Evolutionary conservation across 92 coral and sea anemone genomes (phyloP).

Genomic region (Desmophyllum pertusum): DNA sequence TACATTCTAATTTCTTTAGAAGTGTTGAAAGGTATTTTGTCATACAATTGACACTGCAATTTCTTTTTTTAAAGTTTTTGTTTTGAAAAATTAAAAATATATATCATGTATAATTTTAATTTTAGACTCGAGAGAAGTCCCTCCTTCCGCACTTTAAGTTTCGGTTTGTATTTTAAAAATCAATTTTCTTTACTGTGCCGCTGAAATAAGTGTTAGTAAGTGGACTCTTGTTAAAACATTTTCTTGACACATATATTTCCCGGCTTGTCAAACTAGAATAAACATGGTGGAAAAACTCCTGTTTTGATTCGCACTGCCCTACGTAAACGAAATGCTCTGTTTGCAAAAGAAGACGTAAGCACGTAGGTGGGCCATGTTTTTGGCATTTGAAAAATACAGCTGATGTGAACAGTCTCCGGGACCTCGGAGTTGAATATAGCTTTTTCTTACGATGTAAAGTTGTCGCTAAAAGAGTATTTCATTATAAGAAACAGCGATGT

Average conservation of each 20-base stretch:
- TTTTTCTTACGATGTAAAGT: no score
- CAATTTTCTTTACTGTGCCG: constrained; percentile 9
- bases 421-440: no score
- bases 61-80: background rate
- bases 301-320: constrained; percentile 18
- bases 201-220: constrained; percentile 6
- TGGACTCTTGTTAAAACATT: constrained; percentile 11
- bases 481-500: no score
- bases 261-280: constrained; percentile 22
- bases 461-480: no score
- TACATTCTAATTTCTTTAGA: background rate
- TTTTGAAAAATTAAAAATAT: background rate
- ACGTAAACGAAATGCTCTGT: constrained; percentile 1
- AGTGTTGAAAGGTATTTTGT: background rate
- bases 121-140: background rate
- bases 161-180: background rate
- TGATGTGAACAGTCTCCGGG: background rate
- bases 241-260: constrained; percentile 14
- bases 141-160: background rate
- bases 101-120: background rate
- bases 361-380: no score
- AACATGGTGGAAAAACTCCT: background rate
- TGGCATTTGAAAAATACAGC: background rate
- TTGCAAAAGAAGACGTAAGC: background rate
- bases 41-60: background rate